These are phyloP conservation scores for Myripristis murdjan DNA, from an alignment of 2,797 vertebrate species.

Conservation along the genomic window DNA sequence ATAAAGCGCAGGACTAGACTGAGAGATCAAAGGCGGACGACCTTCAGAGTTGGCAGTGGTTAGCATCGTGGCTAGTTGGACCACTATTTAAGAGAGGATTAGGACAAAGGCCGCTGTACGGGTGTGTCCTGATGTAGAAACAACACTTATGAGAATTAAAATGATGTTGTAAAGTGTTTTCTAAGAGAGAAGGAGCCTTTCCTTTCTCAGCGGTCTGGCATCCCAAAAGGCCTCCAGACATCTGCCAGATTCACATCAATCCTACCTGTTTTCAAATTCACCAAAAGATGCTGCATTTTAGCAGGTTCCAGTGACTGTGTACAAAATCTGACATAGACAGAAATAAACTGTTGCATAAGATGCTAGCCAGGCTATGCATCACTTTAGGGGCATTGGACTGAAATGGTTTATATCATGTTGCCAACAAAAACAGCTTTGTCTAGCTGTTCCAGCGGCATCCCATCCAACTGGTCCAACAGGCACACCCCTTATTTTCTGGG, in stretches of 20 bases:
- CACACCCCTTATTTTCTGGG: constrained; percentile 56
- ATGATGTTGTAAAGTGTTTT: constrained; percentile 21
- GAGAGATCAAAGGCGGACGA: constrained; percentile 62
- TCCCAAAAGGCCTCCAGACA: neutral
- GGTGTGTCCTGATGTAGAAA: constrained; percentile 27
- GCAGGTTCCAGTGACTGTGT: neutral
- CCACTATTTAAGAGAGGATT: constrained; percentile 35
- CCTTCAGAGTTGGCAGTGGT: constrained; percentile 73
- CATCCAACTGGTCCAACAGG: constrained; percentile 35
- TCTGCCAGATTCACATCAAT: neutral
- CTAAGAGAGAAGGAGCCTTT: constrained; percentile 26
- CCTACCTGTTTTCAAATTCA: neutral
- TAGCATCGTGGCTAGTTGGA: constrained; percentile 20
- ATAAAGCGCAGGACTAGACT: constrained; percentile 70
- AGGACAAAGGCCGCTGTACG: constrained; percentile 26
- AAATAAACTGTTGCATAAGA: neutral
- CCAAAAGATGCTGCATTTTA: too few relatives aligned
- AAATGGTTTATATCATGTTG: constrained; percentile 6
- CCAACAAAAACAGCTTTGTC: constrained; percentile 2
- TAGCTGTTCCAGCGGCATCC: constrained; percentile 34
- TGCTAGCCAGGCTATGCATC: neutral
- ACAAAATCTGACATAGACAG: neutral
- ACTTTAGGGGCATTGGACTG: constrained; percentile 11
- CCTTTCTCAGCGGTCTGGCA: neutral
- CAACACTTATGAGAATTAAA: constrained; percentile 12